phyloP scores from a whole-genome alignment of 2,888 invertebrate species.

The Drosophila bunnanda region DNA sequence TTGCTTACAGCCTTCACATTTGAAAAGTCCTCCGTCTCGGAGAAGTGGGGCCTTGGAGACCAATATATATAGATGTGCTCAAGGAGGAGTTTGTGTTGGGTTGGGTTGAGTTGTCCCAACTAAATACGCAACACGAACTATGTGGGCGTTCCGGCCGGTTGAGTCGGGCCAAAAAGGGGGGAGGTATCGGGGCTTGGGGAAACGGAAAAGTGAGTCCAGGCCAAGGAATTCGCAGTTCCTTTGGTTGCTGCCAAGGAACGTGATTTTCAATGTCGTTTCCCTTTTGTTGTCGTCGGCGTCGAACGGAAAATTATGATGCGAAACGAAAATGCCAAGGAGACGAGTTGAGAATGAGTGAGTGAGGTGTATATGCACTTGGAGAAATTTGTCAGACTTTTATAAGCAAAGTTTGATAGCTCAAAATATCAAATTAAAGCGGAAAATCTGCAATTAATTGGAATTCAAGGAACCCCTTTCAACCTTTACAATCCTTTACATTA shows the following conservation, averaged over 20 bases:
- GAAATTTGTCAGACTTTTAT: not conserved
- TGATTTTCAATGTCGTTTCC: conserved; percentile 67
- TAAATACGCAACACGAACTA: conserved; percentile 40
- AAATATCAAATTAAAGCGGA: not conserved
- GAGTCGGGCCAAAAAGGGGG: conserved; percentile 32
- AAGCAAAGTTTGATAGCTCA: not conserved
- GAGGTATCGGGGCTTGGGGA: conserved; percentile 25
- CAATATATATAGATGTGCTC: conserved; percentile 23
- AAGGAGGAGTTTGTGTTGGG: conserved; percentile 13
- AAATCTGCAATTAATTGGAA: not conserved
- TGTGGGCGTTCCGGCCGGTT: conserved; percentile 62
- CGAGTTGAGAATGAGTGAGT: conserved; percentile 63
- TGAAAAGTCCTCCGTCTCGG: conserved; percentile 38
- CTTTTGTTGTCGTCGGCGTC: conserved; percentile 45
- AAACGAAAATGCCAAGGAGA: conserved; percentile 70
- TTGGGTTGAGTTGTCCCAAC: conserved; percentile 3
- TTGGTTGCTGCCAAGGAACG: conserved; percentile 50
- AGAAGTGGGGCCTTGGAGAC: conserved; percentile 42
- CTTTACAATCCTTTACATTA: not conserved
- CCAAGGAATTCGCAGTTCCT: conserved; percentile 58
- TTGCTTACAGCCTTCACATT: conserved; percentile 59
- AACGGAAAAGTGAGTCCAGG: not conserved
- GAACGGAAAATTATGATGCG: conserved; percentile 76
- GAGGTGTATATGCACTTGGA: conserved; percentile 30
- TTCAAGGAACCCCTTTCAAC: too few relatives aligned